Conservation (phyloP, 2,113 vertebrate genomes). For the Oryzias curvinotus region DNA sequence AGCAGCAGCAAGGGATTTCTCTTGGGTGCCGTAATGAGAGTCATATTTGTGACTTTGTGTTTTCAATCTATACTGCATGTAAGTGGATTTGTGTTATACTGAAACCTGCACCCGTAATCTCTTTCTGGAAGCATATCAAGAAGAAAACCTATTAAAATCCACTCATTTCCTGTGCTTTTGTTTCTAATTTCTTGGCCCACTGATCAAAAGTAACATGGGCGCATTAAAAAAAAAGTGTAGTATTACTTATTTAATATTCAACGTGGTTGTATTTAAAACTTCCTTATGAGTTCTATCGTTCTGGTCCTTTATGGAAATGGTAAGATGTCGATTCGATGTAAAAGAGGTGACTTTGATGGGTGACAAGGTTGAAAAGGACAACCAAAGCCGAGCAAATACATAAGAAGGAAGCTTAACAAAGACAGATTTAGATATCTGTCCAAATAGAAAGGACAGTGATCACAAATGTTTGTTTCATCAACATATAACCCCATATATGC, state of each 20-base stretch:
- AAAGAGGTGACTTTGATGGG: conserved; percentile 13
- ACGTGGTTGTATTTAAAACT: neutral
- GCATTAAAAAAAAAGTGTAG: neutral
- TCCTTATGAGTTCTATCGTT: conserved; percentile 22
- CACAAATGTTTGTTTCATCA: neutral
- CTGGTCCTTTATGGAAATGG: conserved; percentile 20
- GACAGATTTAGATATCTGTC: conserved; percentile 2
- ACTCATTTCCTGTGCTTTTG: neutral
- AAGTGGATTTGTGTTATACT: too few relatives aligned
- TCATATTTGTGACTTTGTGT: conserved; percentile 34
- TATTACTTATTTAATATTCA: neutral
- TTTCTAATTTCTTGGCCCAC: conserved; percentile 6
- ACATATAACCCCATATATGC: too few relatives aligned
- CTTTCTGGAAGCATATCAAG: neutral
- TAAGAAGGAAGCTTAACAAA: conserved; percentile 6
- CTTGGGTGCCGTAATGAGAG: conserved; percentile 28
- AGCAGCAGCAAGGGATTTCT: conserved; percentile 41
- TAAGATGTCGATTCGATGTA: conserved; percentile 6
- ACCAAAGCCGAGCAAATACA: conserved; percentile 5
- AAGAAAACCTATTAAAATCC: too few relatives aligned
- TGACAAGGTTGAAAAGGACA: conserved; percentile 6
- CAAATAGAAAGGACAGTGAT: conserved; percentile 8
- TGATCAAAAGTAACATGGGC: neutral
- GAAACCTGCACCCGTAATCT: too few relatives aligned
- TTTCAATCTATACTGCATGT: conserved; percentile 6